Evolutionary conservation across 2,888 invertebrate genomes (phyloP).

Genomic region (Neocrepidodera transversa): DNA sequence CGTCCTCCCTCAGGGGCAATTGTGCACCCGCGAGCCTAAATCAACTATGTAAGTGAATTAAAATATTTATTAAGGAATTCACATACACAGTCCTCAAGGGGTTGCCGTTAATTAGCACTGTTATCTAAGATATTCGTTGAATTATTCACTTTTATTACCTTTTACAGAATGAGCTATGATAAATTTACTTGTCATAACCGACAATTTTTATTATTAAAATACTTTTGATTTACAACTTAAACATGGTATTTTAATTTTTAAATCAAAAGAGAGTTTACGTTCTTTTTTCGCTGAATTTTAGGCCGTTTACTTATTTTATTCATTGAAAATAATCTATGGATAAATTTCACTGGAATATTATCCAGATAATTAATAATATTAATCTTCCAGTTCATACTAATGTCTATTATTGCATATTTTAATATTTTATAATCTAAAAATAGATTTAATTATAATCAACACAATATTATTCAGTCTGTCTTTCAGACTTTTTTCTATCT

Average conservation of each 20-base stretch:
- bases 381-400: too few species aligned
- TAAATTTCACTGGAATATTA: too few species aligned
- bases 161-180: constrained; percentile 32
- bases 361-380: too few species aligned
- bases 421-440: too few species aligned
- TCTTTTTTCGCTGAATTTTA: neutral
- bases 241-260: too few species aligned
- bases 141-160: constrained; percentile 39
- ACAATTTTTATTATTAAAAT: constrained; percentile 27
- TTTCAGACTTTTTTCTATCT: too few species aligned
- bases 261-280: neutral
- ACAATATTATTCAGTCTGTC: too few species aligned
- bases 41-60: constrained; percentile 61
- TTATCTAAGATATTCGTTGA: constrained; percentile 55
- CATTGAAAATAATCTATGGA: too few species aligned
- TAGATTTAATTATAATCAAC: too few species aligned
- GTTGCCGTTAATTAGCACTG: constrained; percentile 56
- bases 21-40: constrained; percentile 58
- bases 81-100: constrained; percentile 56
- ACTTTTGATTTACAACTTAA: neutral
- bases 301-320: too few species aligned
- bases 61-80: constrained; percentile 62
- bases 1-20: constrained; percentile 56
- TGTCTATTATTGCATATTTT: too few species aligned
- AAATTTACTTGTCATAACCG: neutral